Conservation (phyloP, 2,888 invertebrate genomes). For the Aromia moschata region DNA sequence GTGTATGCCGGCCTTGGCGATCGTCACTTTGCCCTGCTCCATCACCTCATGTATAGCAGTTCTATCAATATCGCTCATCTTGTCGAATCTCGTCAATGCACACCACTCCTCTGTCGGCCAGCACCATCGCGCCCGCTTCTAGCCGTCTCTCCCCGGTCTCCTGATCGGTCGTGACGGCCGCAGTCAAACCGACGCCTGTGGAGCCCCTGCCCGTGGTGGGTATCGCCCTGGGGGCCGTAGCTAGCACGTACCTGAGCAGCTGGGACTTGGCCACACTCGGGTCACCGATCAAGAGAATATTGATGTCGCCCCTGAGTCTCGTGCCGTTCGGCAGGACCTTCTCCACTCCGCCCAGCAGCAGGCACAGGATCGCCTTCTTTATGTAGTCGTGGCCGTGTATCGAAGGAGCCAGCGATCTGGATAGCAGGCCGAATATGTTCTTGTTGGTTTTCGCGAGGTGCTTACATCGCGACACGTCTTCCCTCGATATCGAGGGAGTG, state of each 20-base stretch:
- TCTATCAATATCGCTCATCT: constrained; percentile 99
- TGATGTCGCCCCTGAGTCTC: constrained; percentile 80
- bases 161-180: constrained; percentile 95
- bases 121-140: constrained; percentile 99
- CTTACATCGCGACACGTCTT: constrained; percentile 91
- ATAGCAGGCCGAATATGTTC: constrained; percentile 88
- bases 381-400: constrained; percentile 97
- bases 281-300: constrained; percentile 85
- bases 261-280: constrained; percentile 99
- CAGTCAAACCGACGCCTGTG: constrained; percentile 98
- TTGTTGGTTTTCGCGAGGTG: constrained; percentile 75
- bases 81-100: constrained; percentile 99
- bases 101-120: constrained; percentile 87
- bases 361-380: constrained; percentile 94
- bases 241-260: constrained; percentile 89
- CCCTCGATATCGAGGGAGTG: constrained; percentile 77
- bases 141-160: constrained; percentile 81
- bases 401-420: constrained; percentile 95
- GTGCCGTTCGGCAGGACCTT: constrained; percentile 93
- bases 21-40: constrained; percentile 98
- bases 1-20: constrained; percentile 99
- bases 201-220: constrained; percentile 98
- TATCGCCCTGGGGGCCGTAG: constrained; percentile 95
- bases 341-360: constrained; percentile 94
- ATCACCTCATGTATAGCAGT: constrained; percentile 99